Conservation (phyloP, 1,140 invertebrate species). For the Drosophila erecta region DNA sequence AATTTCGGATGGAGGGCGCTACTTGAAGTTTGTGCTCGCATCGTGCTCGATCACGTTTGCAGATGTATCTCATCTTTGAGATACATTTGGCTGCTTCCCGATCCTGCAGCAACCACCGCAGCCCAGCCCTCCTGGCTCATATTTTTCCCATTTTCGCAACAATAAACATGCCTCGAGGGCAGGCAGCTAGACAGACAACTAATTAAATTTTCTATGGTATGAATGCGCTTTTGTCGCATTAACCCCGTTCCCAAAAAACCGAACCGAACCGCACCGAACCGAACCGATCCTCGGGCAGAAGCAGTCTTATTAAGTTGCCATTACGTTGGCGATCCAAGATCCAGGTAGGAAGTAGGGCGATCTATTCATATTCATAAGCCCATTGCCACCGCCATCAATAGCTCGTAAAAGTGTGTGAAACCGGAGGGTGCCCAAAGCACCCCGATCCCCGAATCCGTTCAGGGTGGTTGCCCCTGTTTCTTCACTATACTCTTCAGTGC, state of each 20-base stretch:
- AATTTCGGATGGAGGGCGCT: constrained; percentile 12
- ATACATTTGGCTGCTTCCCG: background rate
- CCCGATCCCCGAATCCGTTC: constrained; percentile 45
- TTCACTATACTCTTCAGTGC: constrained; percentile 20
- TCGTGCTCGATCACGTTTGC: constrained; percentile 33
- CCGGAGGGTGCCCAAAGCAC: constrained; percentile 49
- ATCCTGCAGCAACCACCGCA: constrained; percentile 3
- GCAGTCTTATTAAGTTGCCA: constrained; percentile 70
- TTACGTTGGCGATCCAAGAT: constrained; percentile 17
- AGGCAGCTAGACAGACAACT: constrained; percentile 53
- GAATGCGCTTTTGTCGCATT: constrained; percentile 69
- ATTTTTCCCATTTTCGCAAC: constrained; percentile 29
- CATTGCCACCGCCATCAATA: constrained; percentile 77
- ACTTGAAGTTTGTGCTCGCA: constrained; percentile 37
- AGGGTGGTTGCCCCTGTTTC: constrained; percentile 55
- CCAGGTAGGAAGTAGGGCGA: constrained; percentile 49
- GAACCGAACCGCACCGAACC: background rate
- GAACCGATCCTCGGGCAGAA: constrained; percentile 2
- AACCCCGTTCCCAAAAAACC: constrained; percentile 16
- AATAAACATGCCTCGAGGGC: constrained; percentile 42
- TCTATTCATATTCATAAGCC: constrained; percentile 76
- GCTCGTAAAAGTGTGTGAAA: constrained; percentile 77
- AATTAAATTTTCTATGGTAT: constrained; percentile 71
- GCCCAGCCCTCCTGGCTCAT: constrained; percentile 1
- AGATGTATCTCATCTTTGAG: constrained; percentile 43